Percentiles rank a stretch among this genome's conserved stretches.
Evolutionary conservation across 2,888 invertebrate genomes (phyloP).

Genomic region (Halocaridina rubra): DNA sequence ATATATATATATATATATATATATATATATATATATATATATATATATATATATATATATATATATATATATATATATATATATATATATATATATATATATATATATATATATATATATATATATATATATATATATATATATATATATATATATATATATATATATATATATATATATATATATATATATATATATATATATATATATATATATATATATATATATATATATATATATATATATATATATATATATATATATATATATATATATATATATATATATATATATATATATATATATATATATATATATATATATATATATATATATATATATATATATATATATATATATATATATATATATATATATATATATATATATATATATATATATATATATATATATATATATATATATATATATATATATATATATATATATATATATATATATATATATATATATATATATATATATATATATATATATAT

Average conservation of each 20-base stretch:
- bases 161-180: neutral
- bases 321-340: neutral
- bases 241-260: neutral
- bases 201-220: neutral
- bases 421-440: neutral
- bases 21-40: neutral
- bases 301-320: neutral
- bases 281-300: neutral
- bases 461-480: neutral
- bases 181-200: no score
- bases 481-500: neutral
- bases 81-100: constrained; percentile 1
- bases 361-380: neutral
- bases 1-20: neutral
- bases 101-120: neutral
- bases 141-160: neutral
- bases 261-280: neutral
- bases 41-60: neutral
- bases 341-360: neutral
- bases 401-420: neutral
- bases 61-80: neutral
- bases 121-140: neutral
- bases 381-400: neutral
- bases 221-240: neutral
- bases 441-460: neutral